Conservation (phyloP, 1,140 invertebrate species). For the Vollenhovia emeryi region DNA sequence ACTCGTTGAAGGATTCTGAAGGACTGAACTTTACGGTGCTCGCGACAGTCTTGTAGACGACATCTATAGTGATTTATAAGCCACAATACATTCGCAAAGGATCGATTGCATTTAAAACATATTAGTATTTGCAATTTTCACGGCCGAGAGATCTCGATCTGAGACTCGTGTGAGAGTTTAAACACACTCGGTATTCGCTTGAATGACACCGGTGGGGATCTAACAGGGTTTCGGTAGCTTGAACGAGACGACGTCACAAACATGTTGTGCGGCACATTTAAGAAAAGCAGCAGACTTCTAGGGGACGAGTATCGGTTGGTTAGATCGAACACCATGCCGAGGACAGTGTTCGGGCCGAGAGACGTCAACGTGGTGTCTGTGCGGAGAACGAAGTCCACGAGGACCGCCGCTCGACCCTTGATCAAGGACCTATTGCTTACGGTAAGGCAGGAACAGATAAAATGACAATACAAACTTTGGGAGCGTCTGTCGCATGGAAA, state of each 20-base stretch:
- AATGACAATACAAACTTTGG: background rate
- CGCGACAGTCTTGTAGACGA: background rate
- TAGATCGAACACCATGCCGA: conserved; percentile 72
- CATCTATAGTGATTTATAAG: background rate
- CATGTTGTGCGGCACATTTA: conserved; percentile 82
- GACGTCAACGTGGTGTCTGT: conserved; percentile 61
- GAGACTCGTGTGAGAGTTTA: background rate
- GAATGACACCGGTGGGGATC: background rate
- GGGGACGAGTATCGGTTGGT: conserved; percentile 80
- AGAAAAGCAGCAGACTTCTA: conserved; percentile 72
- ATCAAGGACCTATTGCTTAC: conserved; percentile 73
- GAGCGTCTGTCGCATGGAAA: background rate
- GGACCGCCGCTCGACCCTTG: conserved; percentile 58
- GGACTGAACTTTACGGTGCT: background rate
- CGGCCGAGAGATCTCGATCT: background rate
- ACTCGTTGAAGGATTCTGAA: background rate
- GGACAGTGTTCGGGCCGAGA: conserved; percentile 63
- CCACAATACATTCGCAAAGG: background rate
- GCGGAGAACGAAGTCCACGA: conserved; percentile 70
- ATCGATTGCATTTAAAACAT: background rate
- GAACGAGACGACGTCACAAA: conserved; percentile 27
- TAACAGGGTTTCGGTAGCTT: conserved; percentile 13
- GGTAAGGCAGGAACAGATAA: conserved; percentile 68
- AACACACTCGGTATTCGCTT: background rate
- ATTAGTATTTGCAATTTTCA: background rate